Conservation (phyloP, 2,797 vertebrate genomes). For the Diplodus puntazzo region DNA sequence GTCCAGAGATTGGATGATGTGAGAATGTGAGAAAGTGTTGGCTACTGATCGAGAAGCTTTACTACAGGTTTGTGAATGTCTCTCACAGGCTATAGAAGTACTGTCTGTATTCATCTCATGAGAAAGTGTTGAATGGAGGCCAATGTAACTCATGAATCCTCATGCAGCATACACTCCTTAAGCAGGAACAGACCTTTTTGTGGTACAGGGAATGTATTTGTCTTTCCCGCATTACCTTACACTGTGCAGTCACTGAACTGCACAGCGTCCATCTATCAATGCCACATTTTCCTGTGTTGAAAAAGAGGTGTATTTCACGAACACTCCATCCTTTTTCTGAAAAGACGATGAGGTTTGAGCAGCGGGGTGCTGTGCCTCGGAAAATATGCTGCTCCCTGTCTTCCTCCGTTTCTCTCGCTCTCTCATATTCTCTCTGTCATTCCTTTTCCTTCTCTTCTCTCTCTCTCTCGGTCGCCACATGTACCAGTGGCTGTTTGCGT, state of each 20-base stretch:
- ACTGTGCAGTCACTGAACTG: conserved; percentile 65
- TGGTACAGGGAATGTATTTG: conserved; percentile 56
- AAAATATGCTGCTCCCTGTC: conserved; percentile 67
- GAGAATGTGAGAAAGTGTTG: conserved; percentile 53
- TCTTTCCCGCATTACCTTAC: conserved; percentile 69
- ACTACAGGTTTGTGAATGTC: conserved; percentile 46
- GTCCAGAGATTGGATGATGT: conserved; percentile 48
- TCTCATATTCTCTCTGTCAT: conserved; percentile 56
- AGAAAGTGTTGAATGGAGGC: conserved; percentile 61
- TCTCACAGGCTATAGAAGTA: conserved; percentile 31
- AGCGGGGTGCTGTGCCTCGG: conserved; percentile 69
- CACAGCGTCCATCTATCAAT: conserved; percentile 70
- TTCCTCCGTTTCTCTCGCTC: conserved; percentile 57
- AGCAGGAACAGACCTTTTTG: conserved; percentile 66
- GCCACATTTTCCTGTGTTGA: conserved; percentile 68
- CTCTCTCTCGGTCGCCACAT: conserved; percentile 39
- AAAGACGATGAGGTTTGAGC: conserved; percentile 71
- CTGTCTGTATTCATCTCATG: conserved; percentile 55
- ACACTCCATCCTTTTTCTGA: conserved; percentile 69
- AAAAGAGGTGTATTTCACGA: conserved; percentile 63
- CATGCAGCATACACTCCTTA: conserved; percentile 56
- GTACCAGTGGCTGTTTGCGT: conserved; percentile 37
- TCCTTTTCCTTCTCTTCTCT: conserved; percentile 29
- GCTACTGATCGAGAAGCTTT: conserved; percentile 38
- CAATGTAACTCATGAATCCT: conserved; percentile 75